Evolutionary conservation across 2,888 invertebrate species (phyloP).

Genomic region (Ceraclea dissimilis): DNA sequence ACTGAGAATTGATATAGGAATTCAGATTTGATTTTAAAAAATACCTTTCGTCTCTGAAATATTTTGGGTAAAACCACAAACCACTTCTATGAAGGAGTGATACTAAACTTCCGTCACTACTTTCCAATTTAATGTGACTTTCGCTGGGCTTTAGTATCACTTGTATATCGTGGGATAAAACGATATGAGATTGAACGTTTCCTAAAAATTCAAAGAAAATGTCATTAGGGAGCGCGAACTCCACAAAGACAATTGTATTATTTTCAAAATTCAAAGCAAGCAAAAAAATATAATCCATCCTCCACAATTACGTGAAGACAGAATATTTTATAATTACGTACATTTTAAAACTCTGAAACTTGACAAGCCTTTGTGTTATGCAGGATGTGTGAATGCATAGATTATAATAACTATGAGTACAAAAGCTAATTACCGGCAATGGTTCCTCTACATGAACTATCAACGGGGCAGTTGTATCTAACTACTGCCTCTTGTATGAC

Average conservation of each 20-base stretch:
- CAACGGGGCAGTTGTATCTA: neutral
- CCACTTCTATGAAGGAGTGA: conserved; percentile 10
- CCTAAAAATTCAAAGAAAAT: conserved; percentile 5
- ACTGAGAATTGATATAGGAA: too few species aligned
- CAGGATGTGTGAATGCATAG: too few species aligned
- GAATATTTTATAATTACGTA: too few species aligned
- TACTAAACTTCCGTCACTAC: conserved; percentile 3
- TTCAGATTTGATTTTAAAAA: too few species aligned
- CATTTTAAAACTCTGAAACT: too few species aligned
- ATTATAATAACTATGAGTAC: too few species aligned
- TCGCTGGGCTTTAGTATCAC: conserved; percentile 6
- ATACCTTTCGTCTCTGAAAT: conserved; percentile 21
- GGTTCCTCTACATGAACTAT: neutral
- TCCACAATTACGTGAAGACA: too few species aligned
- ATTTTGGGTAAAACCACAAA: conserved; percentile 23
- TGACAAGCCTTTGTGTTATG: too few species aligned
- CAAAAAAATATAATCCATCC: too few species aligned
- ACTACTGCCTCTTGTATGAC: neutral
- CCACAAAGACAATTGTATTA: neutral
- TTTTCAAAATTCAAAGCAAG: too few species aligned
- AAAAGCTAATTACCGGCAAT: neutral
- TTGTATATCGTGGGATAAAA: conserved; percentile 6
- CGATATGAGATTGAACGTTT: conserved; percentile 14
- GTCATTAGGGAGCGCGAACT: too few species aligned
- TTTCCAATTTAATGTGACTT: neutral